Conservation (phyloP, 2,888 invertebrate species). For the Coelopa pilipes region DNA sequence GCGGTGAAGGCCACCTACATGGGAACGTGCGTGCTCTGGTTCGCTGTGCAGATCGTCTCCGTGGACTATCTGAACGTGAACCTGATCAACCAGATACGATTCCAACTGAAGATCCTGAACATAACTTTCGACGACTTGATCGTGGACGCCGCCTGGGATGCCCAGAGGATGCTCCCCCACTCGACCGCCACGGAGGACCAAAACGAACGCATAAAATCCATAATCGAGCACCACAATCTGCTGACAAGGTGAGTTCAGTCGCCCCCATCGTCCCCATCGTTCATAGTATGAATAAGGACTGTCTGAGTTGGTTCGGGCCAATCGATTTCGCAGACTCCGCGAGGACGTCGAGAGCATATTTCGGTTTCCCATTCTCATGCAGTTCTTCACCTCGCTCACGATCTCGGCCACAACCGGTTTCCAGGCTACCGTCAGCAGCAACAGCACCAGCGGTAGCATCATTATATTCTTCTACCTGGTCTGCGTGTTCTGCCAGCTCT, state of each 20-base stretch:
- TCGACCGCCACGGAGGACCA: slow-evolving; percentile 22
- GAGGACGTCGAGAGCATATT: slow-evolving; percentile 51
- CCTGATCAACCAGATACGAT: slow-evolving; percentile 55
- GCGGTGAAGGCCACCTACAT: slow-evolving; percentile 49
- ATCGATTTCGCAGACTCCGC: slow-evolving; percentile 39
- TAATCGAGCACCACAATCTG: slow-evolving; percentile 52
- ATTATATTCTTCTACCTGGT: slow-evolving; percentile 53
- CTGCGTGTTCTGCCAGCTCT: slow-evolving; percentile 54
- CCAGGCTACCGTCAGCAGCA: slow-evolving; percentile 50
- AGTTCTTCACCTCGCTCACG: slow-evolving; percentile 53
- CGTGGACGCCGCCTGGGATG: neutral
- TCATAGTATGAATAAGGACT: too few relatives aligned
- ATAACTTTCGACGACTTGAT: slow-evolving; percentile 51
- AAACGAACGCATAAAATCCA: slow-evolving; percentile 45
- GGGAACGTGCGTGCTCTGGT: slow-evolving; percentile 46
- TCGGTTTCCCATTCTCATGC: slow-evolving; percentile 50
- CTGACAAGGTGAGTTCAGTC: slow-evolving; percentile 47
- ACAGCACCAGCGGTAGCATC: slow-evolving; percentile 46
- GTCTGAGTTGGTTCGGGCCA: too few relatives aligned
- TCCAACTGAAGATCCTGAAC: slow-evolving; percentile 54
- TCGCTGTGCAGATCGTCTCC: slow-evolving; percentile 49
- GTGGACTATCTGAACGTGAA: slow-evolving; percentile 55
- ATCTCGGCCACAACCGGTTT: slow-evolving; percentile 55
- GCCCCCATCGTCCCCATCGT: too few relatives aligned
- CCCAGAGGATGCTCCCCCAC: neutral